Conservation (phyloP, 2,797 vertebrate genomes). For the Cossypha niveicapilla region DNA sequence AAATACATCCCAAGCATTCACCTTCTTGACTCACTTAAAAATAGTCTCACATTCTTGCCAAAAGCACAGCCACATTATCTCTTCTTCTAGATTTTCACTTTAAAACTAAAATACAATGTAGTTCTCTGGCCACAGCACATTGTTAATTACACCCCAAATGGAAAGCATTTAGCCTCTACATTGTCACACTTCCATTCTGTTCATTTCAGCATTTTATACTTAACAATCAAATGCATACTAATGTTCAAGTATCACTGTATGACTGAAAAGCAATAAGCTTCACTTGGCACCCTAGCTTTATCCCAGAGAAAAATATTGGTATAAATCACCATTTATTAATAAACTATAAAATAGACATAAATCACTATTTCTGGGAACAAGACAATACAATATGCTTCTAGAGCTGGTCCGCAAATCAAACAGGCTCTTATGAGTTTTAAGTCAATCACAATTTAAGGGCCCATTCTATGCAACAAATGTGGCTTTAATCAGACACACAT, state of each 20-base stretch:
- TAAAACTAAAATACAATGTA: background rate
- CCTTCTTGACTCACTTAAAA: background rate
- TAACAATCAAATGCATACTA: background rate
- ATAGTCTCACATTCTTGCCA: background rate
- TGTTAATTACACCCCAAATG: background rate
- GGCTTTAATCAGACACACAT: background rate
- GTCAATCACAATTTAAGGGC: background rate
- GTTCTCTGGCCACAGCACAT: background rate
- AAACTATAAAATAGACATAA: background rate
- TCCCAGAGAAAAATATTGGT: background rate
- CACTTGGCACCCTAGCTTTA: background rate
- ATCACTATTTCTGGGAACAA: background rate
- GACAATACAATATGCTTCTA: background rate
- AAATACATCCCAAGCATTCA: background rate
- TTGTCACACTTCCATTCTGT: background rate
- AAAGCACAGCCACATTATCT: background rate
- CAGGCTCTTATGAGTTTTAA: background rate
- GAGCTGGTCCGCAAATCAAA: background rate
- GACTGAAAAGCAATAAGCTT: conserved; percentile 12
- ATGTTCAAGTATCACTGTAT: background rate
- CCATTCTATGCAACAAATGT: background rate
- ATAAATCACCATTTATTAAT: background rate
- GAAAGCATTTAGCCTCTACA: background rate
- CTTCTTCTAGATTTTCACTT: background rate
- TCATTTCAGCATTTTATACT: background rate